These are phyloP conservation scores for Mylabris sibirica DNA, from an alignment of 2,888 invertebrate species.

Conservation along the genomic window DNA sequence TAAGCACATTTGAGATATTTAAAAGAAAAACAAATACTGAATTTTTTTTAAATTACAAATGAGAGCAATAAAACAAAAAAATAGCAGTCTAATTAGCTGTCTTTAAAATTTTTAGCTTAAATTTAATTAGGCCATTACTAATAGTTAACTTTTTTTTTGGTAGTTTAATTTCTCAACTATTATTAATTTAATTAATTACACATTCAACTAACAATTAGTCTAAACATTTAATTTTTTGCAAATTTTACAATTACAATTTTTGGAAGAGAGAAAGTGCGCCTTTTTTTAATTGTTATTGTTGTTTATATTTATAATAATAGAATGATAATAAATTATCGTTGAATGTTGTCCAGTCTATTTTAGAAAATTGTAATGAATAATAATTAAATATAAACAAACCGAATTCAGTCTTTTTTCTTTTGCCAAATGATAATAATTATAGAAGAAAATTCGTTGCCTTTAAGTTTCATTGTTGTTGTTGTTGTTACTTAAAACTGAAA, in stretches of 20 bases:
- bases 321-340: conserved; percentile 36
- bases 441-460: conserved; percentile 40
- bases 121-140: conserved; percentile 60
- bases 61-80: neutral
- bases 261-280: conserved; percentile 46
- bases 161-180: conserved; percentile 21
- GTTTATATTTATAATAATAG: too few species aligned
- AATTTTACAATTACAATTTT: conserved; percentile 35
- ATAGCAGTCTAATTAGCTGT: conserved; percentile 42
- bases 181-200: conserved; percentile 25
- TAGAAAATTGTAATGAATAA: neutral
- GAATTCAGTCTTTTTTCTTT: conserved; percentile 2
- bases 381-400: neutral
- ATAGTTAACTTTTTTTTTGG: conserved; percentile 51
- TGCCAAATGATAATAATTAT: neutral
- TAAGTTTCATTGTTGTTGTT: conserved; percentile 32
- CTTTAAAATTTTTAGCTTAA: conserved; percentile 47
- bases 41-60: neutral
- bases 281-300: conserved; percentile 8
- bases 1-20: conserved; percentile 29
- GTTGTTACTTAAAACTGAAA: conserved; percentile 28
- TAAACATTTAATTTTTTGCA: conserved; percentile 42
- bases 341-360: conserved; percentile 30
- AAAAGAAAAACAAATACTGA: conserved; percentile 14
- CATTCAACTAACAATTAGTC: conserved; percentile 29